These are phyloP conservation scores for Corythornis madagascariensis DNA, from an alignment of 2,113 vertebrate genomes.

Conservation along the genomic window DNA sequence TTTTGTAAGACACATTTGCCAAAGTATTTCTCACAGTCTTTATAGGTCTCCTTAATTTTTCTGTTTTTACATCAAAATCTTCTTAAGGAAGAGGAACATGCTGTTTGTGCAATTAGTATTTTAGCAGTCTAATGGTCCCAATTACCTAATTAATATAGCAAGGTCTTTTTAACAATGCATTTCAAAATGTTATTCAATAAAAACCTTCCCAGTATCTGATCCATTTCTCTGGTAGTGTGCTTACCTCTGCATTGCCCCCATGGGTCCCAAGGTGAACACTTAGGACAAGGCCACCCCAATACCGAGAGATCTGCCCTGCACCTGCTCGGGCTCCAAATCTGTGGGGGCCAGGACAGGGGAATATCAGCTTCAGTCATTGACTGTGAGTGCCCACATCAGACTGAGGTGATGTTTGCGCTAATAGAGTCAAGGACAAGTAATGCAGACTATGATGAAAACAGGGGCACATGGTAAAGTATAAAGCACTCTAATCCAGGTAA, in stretches of 20 bases:
- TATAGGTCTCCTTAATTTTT: neutral
- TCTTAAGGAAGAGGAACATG: neutral
- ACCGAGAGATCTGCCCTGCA: neutral
- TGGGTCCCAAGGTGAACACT: neutral
- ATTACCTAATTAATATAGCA: neutral
- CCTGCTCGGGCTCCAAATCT: too few species aligned
- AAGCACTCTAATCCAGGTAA: neutral
- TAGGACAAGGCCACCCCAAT: neutral
- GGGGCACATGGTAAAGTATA: neutral
- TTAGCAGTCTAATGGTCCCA: neutral
- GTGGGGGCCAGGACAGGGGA: fast-evolving
- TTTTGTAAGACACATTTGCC: neutral
- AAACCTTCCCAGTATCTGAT: neutral
- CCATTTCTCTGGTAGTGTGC: neutral
- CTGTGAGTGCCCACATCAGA: neutral
- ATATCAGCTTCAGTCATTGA: neutral
- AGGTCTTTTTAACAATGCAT: neutral
- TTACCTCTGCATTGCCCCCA: fast-evolving
- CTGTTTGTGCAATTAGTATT: neutral
- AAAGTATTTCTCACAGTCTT: neutral
- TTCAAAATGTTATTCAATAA: neutral
- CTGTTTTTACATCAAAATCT: neutral
- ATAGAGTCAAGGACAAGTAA: neutral
- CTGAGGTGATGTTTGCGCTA: fast-evolving
- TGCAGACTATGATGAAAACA: fast-evolving